These are phyloP conservation scores for Leptocoma aspasia DNA, from an alignment of 2,113 vertebrate species.

Conservation along the genomic window DNA sequence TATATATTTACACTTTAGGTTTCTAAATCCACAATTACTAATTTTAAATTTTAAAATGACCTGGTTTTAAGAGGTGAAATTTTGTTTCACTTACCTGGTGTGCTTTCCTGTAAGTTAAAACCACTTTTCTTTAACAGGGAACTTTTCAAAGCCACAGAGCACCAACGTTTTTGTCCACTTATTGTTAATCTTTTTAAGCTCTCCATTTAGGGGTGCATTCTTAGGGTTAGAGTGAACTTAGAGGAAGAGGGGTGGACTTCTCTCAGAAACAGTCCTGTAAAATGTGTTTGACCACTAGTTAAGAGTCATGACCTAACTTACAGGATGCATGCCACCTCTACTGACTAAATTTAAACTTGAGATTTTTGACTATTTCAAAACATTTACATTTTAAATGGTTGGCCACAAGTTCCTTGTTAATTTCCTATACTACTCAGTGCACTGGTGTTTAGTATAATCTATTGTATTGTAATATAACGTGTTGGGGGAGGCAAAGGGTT, in stretches of 20 bases:
- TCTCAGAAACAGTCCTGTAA: neutral
- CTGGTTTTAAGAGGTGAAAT: neutral
- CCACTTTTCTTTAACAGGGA: neutral
- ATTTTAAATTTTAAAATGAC: neutral
- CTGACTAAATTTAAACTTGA: neutral
- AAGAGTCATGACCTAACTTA: neutral
- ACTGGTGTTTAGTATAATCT: neutral
- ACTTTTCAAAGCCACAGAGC: neutral
- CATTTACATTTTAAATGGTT: neutral
- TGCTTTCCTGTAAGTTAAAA: neutral
- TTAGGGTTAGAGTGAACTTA: neutral
- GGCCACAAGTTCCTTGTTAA: neutral
- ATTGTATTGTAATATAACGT: neutral
- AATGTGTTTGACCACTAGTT: neutral
- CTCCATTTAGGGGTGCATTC: neutral
- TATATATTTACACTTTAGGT: constrained; percentile 5
- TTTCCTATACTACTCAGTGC: neutral
- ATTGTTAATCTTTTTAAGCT: neutral
- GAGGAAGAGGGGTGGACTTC: neutral
- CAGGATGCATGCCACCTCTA: neutral
- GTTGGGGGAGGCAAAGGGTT: neutral
- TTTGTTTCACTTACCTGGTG: neutral
- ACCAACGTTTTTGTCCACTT: neutral
- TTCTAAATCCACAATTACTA: neutral
- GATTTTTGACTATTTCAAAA: neutral